Evolutionary conservation across 2,888 invertebrate genomes (phyloP).

Genomic region (Polietes domitor): DNA sequence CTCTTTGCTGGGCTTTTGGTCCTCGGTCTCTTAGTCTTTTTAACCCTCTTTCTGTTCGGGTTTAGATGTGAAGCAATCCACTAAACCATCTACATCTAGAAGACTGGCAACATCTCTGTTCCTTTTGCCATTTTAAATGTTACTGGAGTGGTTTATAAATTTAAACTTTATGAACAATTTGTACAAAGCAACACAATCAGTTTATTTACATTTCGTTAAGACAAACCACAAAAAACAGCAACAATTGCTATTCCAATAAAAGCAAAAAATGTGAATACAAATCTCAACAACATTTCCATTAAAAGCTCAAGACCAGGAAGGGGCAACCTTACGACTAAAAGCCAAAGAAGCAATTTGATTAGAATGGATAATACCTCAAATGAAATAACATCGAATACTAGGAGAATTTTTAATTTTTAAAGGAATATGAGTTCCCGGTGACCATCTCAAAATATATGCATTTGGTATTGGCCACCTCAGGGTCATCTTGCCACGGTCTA

Average conservation of each 20-base stretch:
- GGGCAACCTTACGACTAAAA: not conserved
- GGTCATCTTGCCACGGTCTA: not conserved
- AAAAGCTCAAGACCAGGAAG: not conserved
- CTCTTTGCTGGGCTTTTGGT: no score
- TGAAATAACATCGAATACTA: no score
- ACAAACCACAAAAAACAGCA: not conserved
- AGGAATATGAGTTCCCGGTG: no score
- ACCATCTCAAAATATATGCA: no score
- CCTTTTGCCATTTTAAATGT: not conserved
- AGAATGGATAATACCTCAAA: no score
- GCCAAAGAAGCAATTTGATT: not conserved
- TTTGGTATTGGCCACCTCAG: not conserved
- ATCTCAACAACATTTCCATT: conserved; percentile 1
- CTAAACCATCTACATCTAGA: no score
- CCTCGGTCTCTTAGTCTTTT: no score
- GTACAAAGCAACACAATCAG: conserved; percentile 41
- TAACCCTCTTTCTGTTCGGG: no score
- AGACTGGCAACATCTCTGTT: not conserved
- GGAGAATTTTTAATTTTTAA: no score
- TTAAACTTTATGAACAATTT: conserved; percentile 48
- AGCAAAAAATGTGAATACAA: conserved; percentile 1
- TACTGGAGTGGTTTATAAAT: conserved; percentile 17
- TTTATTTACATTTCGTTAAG: conserved; percentile 34
- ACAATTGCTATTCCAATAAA: not conserved
- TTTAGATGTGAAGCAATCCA: no score